Percentiles rank a stretch among this genome's conserved stretches.
phyloP scores from a whole-genome alignment of 2,113 vertebrate species.

The Malurus cyaneus region DNA sequence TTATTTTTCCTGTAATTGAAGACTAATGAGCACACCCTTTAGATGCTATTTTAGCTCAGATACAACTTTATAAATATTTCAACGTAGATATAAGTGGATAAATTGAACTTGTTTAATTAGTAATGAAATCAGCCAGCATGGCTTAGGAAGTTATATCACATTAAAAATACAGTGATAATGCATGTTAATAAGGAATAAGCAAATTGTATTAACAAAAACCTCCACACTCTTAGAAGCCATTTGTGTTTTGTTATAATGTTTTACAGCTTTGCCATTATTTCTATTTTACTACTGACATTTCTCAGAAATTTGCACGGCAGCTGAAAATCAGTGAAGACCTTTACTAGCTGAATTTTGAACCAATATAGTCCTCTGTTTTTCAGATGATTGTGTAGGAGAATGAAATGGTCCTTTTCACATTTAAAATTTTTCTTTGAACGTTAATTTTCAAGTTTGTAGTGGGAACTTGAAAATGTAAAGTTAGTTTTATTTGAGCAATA shows the following conservation, averaged over 20 bases:
- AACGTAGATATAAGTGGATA: slow-evolving; percentile 70
- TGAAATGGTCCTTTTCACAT: background rate
- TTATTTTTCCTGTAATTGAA: slow-evolving; percentile 45
- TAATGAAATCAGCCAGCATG: slow-evolving; percentile 59
- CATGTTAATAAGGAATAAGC: slow-evolving; percentile 19
- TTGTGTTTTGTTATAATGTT: background rate
- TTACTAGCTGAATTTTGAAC: background rate
- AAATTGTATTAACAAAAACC: background rate
- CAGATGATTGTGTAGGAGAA: background rate
- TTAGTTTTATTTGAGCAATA: background rate
- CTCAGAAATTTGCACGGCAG: background rate
- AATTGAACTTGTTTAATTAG: slow-evolving; percentile 73
- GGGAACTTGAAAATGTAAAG: background rate
- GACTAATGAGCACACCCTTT: slow-evolving; percentile 64
- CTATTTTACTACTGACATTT: background rate
- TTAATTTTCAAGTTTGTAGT: background rate
- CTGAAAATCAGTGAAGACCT: background rate
- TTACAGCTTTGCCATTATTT: background rate
- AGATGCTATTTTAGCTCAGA: slow-evolving; percentile 69
- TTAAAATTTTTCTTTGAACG: background rate
- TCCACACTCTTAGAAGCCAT: background rate
- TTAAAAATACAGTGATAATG: slow-evolving; percentile 37
- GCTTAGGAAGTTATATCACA: slow-evolving; percentile 40
- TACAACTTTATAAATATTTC: slow-evolving; percentile 75
- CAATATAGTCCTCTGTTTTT: background rate